Conservation (phyloP, 2,113 vertebrate species). For the Platycercus adscitus region DNA sequence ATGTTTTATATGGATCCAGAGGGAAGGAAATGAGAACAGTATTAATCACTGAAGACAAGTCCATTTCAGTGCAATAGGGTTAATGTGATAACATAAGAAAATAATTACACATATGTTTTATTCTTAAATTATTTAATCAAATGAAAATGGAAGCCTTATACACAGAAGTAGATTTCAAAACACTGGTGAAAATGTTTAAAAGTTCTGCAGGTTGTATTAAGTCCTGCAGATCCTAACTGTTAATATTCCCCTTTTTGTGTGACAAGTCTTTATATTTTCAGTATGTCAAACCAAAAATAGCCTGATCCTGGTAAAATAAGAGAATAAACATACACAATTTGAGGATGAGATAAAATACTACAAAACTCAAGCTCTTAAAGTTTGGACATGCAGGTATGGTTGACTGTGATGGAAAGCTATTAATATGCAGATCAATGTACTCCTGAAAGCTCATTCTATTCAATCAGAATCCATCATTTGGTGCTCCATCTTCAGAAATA, state of each 20-base stretch:
- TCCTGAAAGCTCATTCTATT: neutral
- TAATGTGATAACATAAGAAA: neutral
- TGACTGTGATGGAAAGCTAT: neutral
- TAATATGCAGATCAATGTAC: too few relatives aligned
- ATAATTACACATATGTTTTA: neutral
- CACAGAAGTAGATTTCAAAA: neutral
- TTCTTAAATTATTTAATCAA: neutral
- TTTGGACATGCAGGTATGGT: neutral
- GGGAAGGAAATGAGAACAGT: neutral
- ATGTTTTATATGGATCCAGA: neutral
- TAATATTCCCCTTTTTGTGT: neutral
- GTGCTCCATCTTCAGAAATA: neutral
- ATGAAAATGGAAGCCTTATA: neutral
- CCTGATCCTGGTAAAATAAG: neutral
- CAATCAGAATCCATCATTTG: neutral
- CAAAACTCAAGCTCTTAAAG: neutral
- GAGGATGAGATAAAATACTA: neutral
- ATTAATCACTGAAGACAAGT: neutral
- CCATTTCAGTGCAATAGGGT: neutral
- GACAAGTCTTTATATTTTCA: neutral
- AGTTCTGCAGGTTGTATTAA: neutral
- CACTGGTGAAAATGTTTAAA: neutral
- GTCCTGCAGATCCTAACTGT: neutral
- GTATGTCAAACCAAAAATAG: neutral
- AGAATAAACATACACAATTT: neutral